Percentiles rank a stretch among this genome's conserved stretches.
phyloP scores from a whole-genome alignment of 2,888 invertebrate genomes.

The Lamellibrachia columna region DNA sequence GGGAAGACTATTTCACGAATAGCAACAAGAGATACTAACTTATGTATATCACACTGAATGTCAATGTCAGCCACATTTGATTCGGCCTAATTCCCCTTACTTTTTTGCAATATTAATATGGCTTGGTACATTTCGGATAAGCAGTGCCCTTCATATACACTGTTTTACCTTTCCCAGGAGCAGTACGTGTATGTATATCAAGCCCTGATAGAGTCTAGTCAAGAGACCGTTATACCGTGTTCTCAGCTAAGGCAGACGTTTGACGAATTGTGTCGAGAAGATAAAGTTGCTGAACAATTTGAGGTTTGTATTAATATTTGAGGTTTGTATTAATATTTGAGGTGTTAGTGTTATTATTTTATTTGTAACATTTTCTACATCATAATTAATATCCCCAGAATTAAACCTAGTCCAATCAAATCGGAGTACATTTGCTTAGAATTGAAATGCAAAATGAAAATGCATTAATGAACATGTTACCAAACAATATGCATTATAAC shows the following conservation, averaged over 20 bases:
- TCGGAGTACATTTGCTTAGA: too few relatives aligned
- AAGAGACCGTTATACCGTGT: background rate
- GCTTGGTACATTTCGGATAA: background rate
- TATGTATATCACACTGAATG: background rate
- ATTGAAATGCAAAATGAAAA: too few relatives aligned
- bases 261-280: background rate
- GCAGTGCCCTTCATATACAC: background rate
- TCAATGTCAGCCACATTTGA: background rate
- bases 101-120: background rate
- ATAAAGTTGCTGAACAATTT: background rate
- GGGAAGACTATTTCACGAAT: too few relatives aligned
- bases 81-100: background rate
- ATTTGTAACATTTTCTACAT: too few relatives aligned
- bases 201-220: constrained; percentile 31
- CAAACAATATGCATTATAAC: too few relatives aligned
- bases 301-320: background rate
- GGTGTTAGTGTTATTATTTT: too few relatives aligned
- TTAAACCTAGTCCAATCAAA: too few relatives aligned
- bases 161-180: constrained; percentile 35
- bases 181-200: constrained; percentile 45
- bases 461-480: too few relatives aligned
- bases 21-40: background rate
- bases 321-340: too few relatives aligned
- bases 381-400: too few relatives aligned
- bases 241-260: background rate